Percentiles rank a stretch among this genome's conserved stretches.
Conservation (phyloP, 2,888 invertebrate genomes). For the Sarcophaga variegata region DNA sequence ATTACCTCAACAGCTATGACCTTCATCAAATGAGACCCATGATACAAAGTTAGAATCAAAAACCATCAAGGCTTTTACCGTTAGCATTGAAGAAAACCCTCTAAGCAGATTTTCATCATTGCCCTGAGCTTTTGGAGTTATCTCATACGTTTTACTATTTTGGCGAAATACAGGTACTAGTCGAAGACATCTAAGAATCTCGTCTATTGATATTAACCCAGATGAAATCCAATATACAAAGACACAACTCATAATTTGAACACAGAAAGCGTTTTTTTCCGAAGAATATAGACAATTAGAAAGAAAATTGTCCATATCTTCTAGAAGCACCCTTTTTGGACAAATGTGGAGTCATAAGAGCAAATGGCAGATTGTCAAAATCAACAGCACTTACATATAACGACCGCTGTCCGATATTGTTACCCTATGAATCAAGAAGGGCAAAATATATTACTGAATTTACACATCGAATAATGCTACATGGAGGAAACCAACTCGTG, state of each 20-base stretch:
- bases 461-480: slow-evolving; percentile 18
- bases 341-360: too few relatives aligned
- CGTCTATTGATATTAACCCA: neutral
- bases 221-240: neutral
- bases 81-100: neutral
- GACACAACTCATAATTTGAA: too few relatives aligned
- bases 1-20: neutral
- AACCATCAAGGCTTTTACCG: neutral
- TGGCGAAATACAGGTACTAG: neutral
- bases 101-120: slow-evolving; percentile 1
- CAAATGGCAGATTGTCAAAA: neutral
- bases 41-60: neutral
- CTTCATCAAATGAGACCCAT: neutral
- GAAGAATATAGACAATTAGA: neutral
- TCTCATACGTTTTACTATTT: slow-evolving; percentile 10
- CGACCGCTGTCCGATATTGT: slow-evolving; percentile 2
- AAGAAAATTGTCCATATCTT: slow-evolving; percentile 10
- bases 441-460: slow-evolving; percentile 3
- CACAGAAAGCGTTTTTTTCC: too few relatives aligned
- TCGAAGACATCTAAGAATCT: neutral
- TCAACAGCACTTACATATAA: slow-evolving; percentile 3
- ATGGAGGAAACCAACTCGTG: neutral
- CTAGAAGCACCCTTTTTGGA: slow-evolving; percentile 14
- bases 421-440: neutral
- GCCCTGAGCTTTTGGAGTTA: neutral